A percentile compares a stretch with the other conserved stretches of the same genome.
These are phyloP conservation scores for Cichladusa arquata DNA, from an alignment of 2,113 vertebrate genomes.

Conservation along the genomic window DNA sequence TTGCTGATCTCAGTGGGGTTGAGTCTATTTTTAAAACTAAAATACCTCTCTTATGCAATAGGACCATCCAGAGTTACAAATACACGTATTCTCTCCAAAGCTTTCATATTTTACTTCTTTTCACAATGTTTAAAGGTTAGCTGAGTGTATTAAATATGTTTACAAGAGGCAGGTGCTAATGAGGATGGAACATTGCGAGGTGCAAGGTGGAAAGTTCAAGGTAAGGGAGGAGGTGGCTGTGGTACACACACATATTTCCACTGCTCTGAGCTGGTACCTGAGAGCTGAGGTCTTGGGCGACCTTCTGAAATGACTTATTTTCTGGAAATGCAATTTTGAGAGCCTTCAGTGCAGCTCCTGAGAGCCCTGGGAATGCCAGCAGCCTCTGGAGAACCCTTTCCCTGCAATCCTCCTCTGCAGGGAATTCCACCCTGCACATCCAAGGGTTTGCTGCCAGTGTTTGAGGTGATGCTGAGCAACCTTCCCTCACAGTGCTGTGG, in stretches of 20 bases:
- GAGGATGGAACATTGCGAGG: not conserved
- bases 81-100: not conserved
- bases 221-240: not conserved
- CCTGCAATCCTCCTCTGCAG: not conserved
- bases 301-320: not conserved
- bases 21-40: not conserved
- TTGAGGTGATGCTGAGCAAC: not conserved
- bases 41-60: not conserved
- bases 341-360: not conserved
- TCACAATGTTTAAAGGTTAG: not conserved
- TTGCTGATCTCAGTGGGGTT: not conserved
- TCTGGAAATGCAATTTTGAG: not conserved
- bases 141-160: not conserved
- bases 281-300: not conserved
- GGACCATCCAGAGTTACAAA: not conserved
- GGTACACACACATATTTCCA: not conserved
- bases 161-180: not conserved
- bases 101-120: not conserved
- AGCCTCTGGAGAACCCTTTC: not conserved
- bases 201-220: not conserved
- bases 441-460: not conserved
- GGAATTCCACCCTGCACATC: not conserved
- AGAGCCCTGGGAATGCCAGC: not conserved
- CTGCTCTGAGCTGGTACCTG: not conserved
- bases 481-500: not conserved